Evolutionary conservation across 2,888 invertebrate species (phyloP), one percentile per base, ranked within the genome.

Genomic region (Dromius quadrimaculatus): DNA sequence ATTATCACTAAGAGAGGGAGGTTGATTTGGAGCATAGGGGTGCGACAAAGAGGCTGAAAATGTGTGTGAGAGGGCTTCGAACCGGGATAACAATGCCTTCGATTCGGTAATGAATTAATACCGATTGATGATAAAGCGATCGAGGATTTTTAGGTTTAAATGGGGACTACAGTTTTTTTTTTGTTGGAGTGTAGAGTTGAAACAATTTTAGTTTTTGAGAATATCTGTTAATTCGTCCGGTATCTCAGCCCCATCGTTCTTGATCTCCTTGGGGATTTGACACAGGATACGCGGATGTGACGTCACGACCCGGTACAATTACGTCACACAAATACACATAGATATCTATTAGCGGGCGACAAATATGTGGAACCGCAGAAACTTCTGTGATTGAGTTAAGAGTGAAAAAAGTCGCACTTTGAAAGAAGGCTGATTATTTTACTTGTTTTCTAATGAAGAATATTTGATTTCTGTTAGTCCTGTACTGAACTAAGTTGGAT

Each of bases 61-160:
- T 8, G 6, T 23, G 50, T 28, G 15, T 15, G 15, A 15, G 32
- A 2, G 28, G 8, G 50, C 8, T 13, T 28, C 1, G 8, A 23
- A 54, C 23, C 23, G 15, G 28, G 28, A 54, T 71, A 73, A 73
- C 73, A 73, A 73, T 73, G 73, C 50, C 28, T 43, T 2, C 57
- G 73, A 72, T 71, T 8, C 75, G 71, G 76, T 79, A 81, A 81
- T 80, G 81, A 80, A 81, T 81, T 81, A 81, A 81, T 80, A 79
- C 79, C 78, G 78, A 81, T 81, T 81, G 81, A 81, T 79, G 79
- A 71, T 75, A 72, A 41, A 45, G 32, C 28, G 63, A 20, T 59
- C 20, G 38, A 54, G 71, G 32, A 32, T 47, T 63, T 63, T 62
- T 74, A 62, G 72, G 65, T 6, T 32, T 5, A 32, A 32, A 32